These are phyloP conservation scores for Drosophila fungiperda DNA, from an alignment of 2,888 invertebrate species.

Conservation along the genomic window DNA sequence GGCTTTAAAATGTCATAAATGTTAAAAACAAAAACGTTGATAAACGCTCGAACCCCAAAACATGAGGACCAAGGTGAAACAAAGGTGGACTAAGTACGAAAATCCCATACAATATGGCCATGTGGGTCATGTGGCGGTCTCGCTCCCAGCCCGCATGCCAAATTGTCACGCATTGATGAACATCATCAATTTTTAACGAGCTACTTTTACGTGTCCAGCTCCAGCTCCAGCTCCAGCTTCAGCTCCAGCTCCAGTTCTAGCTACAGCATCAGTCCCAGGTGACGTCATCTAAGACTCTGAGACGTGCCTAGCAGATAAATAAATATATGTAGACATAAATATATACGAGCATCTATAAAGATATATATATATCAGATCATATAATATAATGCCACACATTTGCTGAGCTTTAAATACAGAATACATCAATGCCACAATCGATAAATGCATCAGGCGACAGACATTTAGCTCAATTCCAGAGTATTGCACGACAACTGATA, in stretches of 20 bases:
- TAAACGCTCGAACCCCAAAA: slow-evolving; percentile 46
- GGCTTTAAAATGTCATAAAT: slow-evolving; percentile 75
- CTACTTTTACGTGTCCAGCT: slow-evolving; percentile 66
- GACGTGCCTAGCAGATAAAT: slow-evolving; percentile 20
- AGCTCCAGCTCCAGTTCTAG: not conserved
- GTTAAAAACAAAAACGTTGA: slow-evolving; percentile 56
- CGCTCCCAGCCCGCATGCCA: slow-evolving; percentile 32
- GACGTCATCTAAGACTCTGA: slow-evolving; percentile 51
- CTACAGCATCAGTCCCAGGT: slow-evolving; percentile 14
- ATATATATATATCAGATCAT: slow-evolving; percentile 23
- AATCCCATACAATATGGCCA: not conserved
- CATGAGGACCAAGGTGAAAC: slow-evolving; percentile 21
- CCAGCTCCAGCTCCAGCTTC: not conserved
- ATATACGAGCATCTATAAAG: not conserved
- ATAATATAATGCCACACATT: slow-evolving; percentile 25
- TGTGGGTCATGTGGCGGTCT: slow-evolving; percentile 29
- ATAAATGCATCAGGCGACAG: slow-evolving; percentile 26
- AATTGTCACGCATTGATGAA: slow-evolving; percentile 68
- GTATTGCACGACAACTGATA: slow-evolving; percentile 18
- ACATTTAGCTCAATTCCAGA: slow-evolving; percentile 35
- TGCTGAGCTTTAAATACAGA: slow-evolving; percentile 46
- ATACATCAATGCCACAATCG: slow-evolving; percentile 37
- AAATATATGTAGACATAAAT: not conserved
- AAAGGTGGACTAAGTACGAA: slow-evolving; percentile 28
- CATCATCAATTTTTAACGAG: slow-evolving; percentile 77